These are phyloP conservation scores for Lydus trimaculatus DNA, from an alignment of 2,888 invertebrate species.

Conservation along the genomic window DNA sequence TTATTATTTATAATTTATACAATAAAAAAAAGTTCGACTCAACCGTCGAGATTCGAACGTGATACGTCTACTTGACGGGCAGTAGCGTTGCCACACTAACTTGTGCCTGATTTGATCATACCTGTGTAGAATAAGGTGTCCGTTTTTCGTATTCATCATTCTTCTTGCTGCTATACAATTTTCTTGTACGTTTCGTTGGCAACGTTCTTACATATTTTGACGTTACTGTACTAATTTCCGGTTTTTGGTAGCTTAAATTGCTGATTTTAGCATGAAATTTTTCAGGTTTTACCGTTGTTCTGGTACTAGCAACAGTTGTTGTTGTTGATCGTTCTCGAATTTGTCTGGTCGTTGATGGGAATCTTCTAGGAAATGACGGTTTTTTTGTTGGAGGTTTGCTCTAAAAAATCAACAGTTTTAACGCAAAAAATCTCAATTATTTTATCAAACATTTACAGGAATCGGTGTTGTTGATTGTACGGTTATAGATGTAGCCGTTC, in stretches of 20 bases:
- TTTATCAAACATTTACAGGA: constrained; percentile 7
- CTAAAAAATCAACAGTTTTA: neutral
- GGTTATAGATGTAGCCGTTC: neutral
- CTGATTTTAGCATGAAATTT: constrained; percentile 52
- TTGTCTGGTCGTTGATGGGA: constrained; percentile 35
- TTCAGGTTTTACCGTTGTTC: constrained; percentile 27
- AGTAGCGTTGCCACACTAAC: neutral
- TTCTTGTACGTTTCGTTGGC: constrained; percentile 41
- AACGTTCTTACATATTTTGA: constrained; percentile 35
- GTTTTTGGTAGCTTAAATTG: neutral
- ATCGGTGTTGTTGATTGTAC: neutral
- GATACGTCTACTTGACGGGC: too few relatives aligned
- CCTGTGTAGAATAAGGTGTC: neutral
- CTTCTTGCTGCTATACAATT: constrained; percentile 50
- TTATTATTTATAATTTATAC: neutral
- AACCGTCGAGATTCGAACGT: too few relatives aligned
- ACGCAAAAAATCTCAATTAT: neutral
- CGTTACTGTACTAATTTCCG: constrained; percentile 20
- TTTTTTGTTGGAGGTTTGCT: constrained; percentile 29
- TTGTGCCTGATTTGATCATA: neutral
- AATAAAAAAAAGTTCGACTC: too few relatives aligned
- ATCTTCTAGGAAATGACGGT: constrained; percentile 23
- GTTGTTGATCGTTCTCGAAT: constrained; percentile 43
- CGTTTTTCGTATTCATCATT: constrained; percentile 27
- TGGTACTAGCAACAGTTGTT: constrained; percentile 22